Evolutionary conservation across 2,888 invertebrate species (phyloP), one percentile per base, ranked within the genome.

Genomic region (Byasa hedistus): DNA sequence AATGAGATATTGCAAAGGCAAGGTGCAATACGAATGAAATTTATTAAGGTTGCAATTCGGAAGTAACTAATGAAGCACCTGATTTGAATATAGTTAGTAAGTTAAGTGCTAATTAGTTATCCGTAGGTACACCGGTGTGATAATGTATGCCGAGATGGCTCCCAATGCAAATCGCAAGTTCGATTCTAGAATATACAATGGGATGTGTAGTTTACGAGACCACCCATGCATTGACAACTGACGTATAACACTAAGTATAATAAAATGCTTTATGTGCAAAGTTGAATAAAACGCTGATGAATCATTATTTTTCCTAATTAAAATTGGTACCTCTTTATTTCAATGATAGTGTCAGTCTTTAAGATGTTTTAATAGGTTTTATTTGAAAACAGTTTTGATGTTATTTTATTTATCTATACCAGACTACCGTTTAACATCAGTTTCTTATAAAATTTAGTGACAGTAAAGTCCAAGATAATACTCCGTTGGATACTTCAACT

Each of bases 141-240:
- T 89, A 88, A 90, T 89, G 81, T 89, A 89, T 89, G 88, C 89
- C 77, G 81, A 84, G 85, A 88, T 79, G 85, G 84, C 85, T 83
- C 84, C 84, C 84, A 84, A 91, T 90, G 91, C 87, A 91, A 91
- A 91, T 91, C 83, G 85, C 86, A 84, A 88, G 89, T 89, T 89
- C 90, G 89, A 88, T 89, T 81, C 86, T 83, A 84, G 90, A 91
- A 91, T 91, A 90, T 87, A 87, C 89, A 91, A 90, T 91, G 89
- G 78, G 87, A 85, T 71, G 76, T 77, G 77, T 82, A 83, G 81
- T 89, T 89, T 89, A 89, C 87, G 80, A 82, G 91, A 89, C 90
- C 91, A 91, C 90, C 89, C 89, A 59, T 69, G 73, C 39, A 71
- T 69, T 65, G 64, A 70, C 54, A 59, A 68, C 44, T 48, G 36